Conservation (phyloP, 2,888 invertebrate genomes). For the Gibbula magus region DNA sequence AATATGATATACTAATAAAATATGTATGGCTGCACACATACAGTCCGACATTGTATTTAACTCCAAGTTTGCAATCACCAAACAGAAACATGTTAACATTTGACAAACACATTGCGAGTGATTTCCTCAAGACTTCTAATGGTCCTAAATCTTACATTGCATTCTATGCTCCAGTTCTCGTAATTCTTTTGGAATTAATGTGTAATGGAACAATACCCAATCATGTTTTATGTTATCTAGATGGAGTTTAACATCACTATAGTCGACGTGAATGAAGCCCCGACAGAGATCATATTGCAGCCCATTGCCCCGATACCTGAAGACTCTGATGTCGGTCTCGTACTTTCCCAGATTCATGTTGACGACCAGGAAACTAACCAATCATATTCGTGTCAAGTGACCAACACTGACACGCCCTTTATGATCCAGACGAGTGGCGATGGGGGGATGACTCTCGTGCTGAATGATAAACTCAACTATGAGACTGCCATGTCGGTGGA, state of each 20-base stretch:
- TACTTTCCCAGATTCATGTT: conserved; percentile 43
- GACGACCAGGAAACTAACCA: conserved; percentile 52
- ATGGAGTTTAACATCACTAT: conserved; percentile 48
- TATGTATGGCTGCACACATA: no score
- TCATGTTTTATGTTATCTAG: conserved; percentile 22
- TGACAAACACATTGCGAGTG: no score
- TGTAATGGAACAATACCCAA: no score
- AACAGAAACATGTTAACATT: no score
- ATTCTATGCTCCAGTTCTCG: no score
- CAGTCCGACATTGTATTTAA: no score
- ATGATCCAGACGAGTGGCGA: conserved; percentile 34
- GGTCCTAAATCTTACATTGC: no score
- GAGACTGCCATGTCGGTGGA: conserved; percentile 36
- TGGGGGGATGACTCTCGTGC: conserved; percentile 36
- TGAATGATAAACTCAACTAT: conserved; percentile 42
- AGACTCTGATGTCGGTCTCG: conserved; percentile 33
- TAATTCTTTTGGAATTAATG: no score
- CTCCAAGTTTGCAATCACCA: no score
- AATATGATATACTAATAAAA: neutral
- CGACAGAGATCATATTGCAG: conserved; percentile 42
- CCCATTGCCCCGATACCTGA: conserved; percentile 38
- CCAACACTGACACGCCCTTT: conserved; percentile 33
- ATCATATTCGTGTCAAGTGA: conserved; percentile 46
- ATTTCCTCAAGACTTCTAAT: no score
- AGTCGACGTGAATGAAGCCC: conserved; percentile 52